A percentile compares a stretch with the other conserved stretches of the same genome.
Evolutionary conservation across 2,888 invertebrate genomes (phyloP).

Genomic region (Stenotaenia linearis): DNA sequence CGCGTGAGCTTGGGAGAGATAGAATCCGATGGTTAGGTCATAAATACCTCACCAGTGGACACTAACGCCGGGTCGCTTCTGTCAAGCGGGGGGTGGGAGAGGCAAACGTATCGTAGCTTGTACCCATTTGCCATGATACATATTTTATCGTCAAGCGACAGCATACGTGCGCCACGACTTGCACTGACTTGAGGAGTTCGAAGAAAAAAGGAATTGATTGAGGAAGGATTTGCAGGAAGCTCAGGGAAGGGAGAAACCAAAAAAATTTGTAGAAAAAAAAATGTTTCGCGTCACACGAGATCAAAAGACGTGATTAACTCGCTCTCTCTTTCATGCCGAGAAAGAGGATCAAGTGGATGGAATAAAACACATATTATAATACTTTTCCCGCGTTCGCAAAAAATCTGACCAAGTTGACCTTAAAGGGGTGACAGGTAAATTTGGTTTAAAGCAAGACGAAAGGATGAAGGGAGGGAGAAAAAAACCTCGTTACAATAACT

Average conservation of each 20-base stretch:
- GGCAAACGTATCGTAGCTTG: constrained; percentile 19
- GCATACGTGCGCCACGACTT: neutral
- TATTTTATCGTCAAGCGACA: constrained; percentile 15
- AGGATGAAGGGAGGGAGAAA: neutral
- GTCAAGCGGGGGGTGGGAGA: neutral
- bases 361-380: neutral
- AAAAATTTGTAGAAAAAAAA: neutral
- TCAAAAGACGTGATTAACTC: neutral
- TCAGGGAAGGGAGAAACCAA: neutral
- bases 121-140: constrained; percentile 22
- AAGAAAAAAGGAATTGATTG: neutral
- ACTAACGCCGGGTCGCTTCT: neutral
- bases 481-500: neutral
- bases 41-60: constrained; percentile 26
- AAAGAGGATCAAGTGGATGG: neutral
- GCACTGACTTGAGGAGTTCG: neutral
- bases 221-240: neutral
- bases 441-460: neutral
- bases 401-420: neutral
- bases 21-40: constrained; percentile 16
- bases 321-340: neutral
- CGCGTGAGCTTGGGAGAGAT: constrained; percentile 5
- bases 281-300: neutral
- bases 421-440: neutral
- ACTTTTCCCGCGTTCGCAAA: neutral